Evolutionary conservation across 2,113 vertebrate genomes (phyloP), one percentile per base, ranked within the genome.

Genomic region (Neolamprologus fasciatus): DNA sequence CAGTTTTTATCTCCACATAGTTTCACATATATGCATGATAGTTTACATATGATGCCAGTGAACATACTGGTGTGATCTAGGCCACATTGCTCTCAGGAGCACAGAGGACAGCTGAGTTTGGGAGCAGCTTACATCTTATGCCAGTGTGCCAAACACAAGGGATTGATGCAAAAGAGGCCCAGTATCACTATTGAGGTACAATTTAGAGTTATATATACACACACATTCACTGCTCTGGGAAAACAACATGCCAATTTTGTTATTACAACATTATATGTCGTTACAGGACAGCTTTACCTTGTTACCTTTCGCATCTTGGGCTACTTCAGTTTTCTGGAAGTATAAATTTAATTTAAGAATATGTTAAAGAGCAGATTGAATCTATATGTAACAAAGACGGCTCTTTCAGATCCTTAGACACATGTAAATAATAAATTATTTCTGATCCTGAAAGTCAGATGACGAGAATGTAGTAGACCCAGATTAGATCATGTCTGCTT

Each of bases 1-100:
- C 35, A 47, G 4, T 63, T 79, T 58, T 53, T 47, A 51, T 2
- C 16, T 58, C 9, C 28, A 51, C 71, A 78, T 31, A 78, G 23
- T 73, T 28, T 47, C 9, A 76, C 14, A 47, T 76, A 47, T 47
- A 76, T 47, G 14, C 14, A 47, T 47, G 71, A 31, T n/a, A 78
- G 42, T 78, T 51, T 33, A 31, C 26, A 51, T 17, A 51, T 33
- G 90, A 93, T 93, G 81, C 91, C 88, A 90, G 78, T 45, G 68
- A 68, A 82, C 84, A 86, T 53, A 63, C 81, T 83, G 58, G 86
- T 83, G 58, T 63, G 90, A 93, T 90, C 83, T 90, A 89, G 86
- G 91, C 86, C 91, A 94, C 21, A 50, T 80, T 91, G 79, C 82
- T 87, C 84, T 91, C 85, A 84, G 82, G 57, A 85, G 83, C 63